Conservation (phyloP, 2,888 invertebrate species). For the Tryphoninae sp. region DNA sequence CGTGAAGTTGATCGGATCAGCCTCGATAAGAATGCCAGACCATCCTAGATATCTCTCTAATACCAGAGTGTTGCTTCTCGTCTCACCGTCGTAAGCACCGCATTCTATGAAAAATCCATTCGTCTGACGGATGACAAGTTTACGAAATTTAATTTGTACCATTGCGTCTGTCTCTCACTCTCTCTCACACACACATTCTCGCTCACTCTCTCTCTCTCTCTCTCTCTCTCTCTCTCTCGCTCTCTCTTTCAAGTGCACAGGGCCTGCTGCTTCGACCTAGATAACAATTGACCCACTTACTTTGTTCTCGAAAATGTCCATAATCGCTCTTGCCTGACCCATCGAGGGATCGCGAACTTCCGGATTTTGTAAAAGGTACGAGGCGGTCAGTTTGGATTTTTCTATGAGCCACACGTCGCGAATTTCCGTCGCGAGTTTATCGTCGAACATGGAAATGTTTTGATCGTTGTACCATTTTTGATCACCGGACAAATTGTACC, state of each 20-base stretch:
- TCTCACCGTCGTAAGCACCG: slow-evolving; percentile 83
- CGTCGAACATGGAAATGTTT: slow-evolving; percentile 61
- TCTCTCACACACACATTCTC: not conserved
- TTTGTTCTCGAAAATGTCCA: slow-evolving; percentile 77
- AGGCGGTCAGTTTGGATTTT: slow-evolving; percentile 49
- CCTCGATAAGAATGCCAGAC: slow-evolving; percentile 83
- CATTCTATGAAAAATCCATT: slow-evolving; percentile 83
- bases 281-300: slow-evolving; percentile 67
- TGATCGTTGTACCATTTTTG: slow-evolving; percentile 69
- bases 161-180: not conserved
- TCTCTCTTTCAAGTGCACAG: not conserved
- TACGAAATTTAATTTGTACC: slow-evolving; percentile 10
- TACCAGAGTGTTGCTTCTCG: slow-evolving; percentile 82
- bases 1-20: slow-evolving; percentile 82
- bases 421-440: slow-evolving; percentile 62
- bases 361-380: slow-evolving; percentile 72
- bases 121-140: slow-evolving; percentile 71
- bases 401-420: slow-evolving; percentile 69
- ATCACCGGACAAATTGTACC: slow-evolving; percentile 68
- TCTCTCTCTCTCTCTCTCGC: not conserved
- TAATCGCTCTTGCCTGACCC: slow-evolving; percentile 79
- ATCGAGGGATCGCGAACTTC: slow-evolving; percentile 78
- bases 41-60: slow-evolving; percentile 82
- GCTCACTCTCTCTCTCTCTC: not conserved
- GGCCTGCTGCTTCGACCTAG: not conserved